Conservation (phyloP, 2,888 invertebrate species). For the Drosophila bunnanda region DNA sequence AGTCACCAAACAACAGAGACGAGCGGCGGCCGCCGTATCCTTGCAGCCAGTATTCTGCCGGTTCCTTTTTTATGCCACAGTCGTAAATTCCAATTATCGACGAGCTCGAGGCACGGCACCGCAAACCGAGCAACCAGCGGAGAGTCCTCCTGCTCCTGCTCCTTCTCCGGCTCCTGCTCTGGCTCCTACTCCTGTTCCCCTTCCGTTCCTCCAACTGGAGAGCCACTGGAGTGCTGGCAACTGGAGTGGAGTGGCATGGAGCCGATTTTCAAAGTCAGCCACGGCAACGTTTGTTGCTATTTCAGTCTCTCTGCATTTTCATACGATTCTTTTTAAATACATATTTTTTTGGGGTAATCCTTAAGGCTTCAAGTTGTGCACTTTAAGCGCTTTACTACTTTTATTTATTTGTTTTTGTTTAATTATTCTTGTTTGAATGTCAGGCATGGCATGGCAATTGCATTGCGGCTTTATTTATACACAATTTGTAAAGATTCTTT, state of each 20-base stretch:
- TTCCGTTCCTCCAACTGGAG: constrained; percentile 29
- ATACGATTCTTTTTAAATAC: constrained; percentile 58
- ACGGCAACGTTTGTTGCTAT: constrained; percentile 56
- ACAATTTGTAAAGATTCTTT: not conserved
- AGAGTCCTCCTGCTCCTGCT: constrained; percentile 6
- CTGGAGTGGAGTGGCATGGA: constrained; percentile 56
- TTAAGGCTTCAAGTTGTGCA: constrained; percentile 35
- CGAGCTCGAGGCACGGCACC: constrained; percentile 71
- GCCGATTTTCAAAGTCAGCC: constrained; percentile 75
- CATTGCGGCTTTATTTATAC: constrained; percentile 8
- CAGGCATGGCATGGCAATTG: constrained; percentile 4
- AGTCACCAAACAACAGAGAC: constrained; percentile 44
- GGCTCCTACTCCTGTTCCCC: not conserved
- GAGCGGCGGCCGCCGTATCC: constrained; percentile 38
- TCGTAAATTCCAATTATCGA: constrained; percentile 80
- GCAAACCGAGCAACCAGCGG: constrained; percentile 32
- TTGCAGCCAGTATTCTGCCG: constrained; percentile 56
- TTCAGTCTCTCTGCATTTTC: constrained; percentile 55
- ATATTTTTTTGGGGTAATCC: constrained; percentile 65
- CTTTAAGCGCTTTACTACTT: constrained; percentile 12
- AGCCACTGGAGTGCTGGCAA: constrained; percentile 48
- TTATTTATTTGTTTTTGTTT: not conserved
- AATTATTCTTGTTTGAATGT: not conserved
- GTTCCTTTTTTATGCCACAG: constrained; percentile 73
- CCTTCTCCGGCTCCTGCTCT: not conserved